Evolutionary conservation across 1,140 invertebrate genomes (phyloP).

Genomic region (Ctenoplectra terminalis): DNA sequence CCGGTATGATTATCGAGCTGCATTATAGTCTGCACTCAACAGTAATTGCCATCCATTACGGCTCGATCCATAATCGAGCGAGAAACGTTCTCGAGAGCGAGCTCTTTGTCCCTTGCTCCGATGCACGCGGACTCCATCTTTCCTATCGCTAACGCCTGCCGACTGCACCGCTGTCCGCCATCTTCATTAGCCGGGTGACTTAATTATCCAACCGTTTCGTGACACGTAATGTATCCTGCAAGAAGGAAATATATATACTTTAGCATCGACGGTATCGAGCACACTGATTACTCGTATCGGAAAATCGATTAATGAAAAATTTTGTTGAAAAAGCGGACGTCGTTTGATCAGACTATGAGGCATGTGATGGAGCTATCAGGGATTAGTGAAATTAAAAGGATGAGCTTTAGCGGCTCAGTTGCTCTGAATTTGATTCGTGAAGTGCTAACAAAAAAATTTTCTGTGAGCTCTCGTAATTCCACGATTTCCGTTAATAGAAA

Average conservation of each 20-base stretch:
- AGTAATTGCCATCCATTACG: slow-evolving; percentile 69
- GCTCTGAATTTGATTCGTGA: too few species aligned
- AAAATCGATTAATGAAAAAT: background rate
- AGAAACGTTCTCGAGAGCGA: slow-evolving; percentile 50
- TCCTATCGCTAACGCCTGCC: slow-evolving; percentile 50
- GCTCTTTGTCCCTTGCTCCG: slow-evolving; percentile 62
- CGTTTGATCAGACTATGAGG: background rate
- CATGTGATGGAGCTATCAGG: background rate
- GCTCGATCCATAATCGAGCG: slow-evolving; percentile 61
- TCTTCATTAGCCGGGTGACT: slow-evolving; percentile 60
- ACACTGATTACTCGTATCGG: too few species aligned
- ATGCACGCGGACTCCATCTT: slow-evolving; percentile 56
- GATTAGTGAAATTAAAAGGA: background rate
- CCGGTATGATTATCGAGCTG: slow-evolving; percentile 64
- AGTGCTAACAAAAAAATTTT: too few species aligned
- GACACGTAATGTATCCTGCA: background rate
- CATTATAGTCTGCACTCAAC: slow-evolving; percentile 66
- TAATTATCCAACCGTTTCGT: slow-evolving; percentile 51
- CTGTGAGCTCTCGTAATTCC: too few species aligned
- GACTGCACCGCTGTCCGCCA: slow-evolving; percentile 19
- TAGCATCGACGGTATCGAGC: background rate
- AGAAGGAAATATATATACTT: background rate
- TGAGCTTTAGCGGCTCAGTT: too few species aligned
- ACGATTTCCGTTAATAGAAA: too few species aligned
- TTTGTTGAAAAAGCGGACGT: background rate